A percentile compares a stretch with the other conserved stretches of the same genome.
phyloP scores from a whole-genome alignment of 2,888 invertebrate genomes.

The Priapulus caudatus region DNA sequence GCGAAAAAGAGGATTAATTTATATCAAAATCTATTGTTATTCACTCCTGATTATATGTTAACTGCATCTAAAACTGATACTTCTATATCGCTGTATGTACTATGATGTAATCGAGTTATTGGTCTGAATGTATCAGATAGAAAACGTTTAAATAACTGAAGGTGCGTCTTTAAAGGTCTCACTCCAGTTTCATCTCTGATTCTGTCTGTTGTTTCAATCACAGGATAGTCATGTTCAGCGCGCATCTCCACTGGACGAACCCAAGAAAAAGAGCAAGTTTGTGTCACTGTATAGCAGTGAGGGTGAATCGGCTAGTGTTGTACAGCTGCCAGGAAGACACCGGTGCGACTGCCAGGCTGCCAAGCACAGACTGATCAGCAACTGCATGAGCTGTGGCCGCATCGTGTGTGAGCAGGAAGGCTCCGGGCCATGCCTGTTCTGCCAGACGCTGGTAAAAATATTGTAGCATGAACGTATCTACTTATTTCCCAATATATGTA shows the following conservation, averaged over 20 bases:
- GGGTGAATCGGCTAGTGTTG: constrained; percentile 45
- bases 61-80: too few species aligned
- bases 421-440: constrained; percentile 87
- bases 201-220: too few species aligned
- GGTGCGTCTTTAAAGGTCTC: constrained; percentile 13
- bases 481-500: too few species aligned
- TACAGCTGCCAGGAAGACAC: constrained; percentile 54
- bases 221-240: too few species aligned
- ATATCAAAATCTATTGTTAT: too few species aligned
- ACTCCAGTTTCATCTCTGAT: too few species aligned
- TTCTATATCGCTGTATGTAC: too few species aligned
- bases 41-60: too few species aligned
- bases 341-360: constrained; percentile 83
- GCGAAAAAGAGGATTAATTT: too few species aligned
- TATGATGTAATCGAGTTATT: too few species aligned
- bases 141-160: constrained; percentile 44
- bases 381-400: constrained; percentile 83
- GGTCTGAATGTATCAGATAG: too few species aligned
- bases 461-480: too few species aligned
- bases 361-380: constrained; percentile 76
- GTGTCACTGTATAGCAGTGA: constrained; percentile 61
- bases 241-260: constrained; percentile 13
- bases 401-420: constrained; percentile 93
- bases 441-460: constrained; percentile 60
- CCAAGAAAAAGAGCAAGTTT: constrained; percentile 49